A percentile compares a stretch with the other conserved stretches of the same genome.
Conservation (phyloP, 2,888 invertebrate species). For the Agrotis segetum region DNA sequence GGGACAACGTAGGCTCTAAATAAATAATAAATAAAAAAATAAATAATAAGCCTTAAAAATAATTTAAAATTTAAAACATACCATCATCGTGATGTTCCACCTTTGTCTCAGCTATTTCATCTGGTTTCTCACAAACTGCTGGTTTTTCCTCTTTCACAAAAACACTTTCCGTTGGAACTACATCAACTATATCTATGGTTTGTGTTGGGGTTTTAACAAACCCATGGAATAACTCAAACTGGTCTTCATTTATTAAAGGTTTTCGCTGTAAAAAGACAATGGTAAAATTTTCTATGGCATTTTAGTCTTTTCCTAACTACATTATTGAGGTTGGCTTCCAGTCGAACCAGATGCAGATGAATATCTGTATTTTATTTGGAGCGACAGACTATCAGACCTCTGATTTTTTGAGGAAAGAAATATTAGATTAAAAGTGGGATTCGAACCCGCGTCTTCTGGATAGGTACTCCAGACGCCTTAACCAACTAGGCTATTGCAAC, state of each 20-base stretch:
- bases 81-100: neutral
- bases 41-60: too few relatives aligned
- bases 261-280: constrained; percentile 5
- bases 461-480: too few relatives aligned
- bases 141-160: neutral
- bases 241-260: neutral
- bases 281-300: neutral
- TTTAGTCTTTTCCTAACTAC: too few relatives aligned
- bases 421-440: too few relatives aligned
- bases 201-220: neutral
- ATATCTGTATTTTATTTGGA: too few relatives aligned
- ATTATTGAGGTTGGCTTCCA: too few relatives aligned
- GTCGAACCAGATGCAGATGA: too few relatives aligned
- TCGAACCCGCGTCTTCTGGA: too few relatives aligned
- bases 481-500: too few relatives aligned
- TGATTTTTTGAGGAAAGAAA: too few relatives aligned
- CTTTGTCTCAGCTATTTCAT: neutral
- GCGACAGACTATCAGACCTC: neutral
- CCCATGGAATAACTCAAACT: neutral
- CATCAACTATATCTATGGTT: neutral
- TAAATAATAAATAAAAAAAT: too few relatives aligned
- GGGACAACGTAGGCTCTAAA: too few relatives aligned
- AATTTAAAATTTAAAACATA: neutral
- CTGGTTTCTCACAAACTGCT: neutral
- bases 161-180: neutral